Conservation (phyloP, 2,113 vertebrate species). For the Zapus hudsonius region DNA sequence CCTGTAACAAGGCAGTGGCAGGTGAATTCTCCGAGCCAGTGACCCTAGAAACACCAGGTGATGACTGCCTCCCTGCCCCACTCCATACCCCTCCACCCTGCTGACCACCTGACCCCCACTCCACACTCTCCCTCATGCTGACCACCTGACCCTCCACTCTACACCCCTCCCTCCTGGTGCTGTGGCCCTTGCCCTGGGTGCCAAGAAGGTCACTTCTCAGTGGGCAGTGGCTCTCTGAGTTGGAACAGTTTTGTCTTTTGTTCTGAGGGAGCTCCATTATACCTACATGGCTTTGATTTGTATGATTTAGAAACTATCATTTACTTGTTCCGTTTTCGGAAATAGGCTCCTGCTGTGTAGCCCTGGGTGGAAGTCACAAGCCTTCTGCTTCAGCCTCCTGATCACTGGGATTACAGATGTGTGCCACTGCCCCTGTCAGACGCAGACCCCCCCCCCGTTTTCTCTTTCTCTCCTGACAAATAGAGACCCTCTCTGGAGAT, state of each 20-base stretch:
- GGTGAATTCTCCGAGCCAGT: conserved; percentile 96
- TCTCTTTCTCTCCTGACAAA: neutral
- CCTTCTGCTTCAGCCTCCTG: neutral
- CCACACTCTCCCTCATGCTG: too few species aligned
- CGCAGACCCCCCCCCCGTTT: neutral
- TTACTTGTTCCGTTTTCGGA: neutral
- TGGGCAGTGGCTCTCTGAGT: neutral
- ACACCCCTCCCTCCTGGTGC: neutral
- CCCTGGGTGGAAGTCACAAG: neutral
- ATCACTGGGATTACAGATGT: neutral
- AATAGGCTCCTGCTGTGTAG: neutral
- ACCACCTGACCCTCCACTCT: too few species aligned
- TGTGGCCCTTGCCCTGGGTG: neutral
- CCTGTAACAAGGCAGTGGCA: conserved; percentile 96
- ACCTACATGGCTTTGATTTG: neutral
- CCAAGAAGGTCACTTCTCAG: neutral
- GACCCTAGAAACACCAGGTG: conserved; percentile 95
- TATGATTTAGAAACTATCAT: too few species aligned
- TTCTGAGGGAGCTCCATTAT: neutral
- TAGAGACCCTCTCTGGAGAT: neutral
- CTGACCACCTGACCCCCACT: too few species aligned
- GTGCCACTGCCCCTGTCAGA: too few species aligned
- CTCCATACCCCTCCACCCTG: too few species aligned
- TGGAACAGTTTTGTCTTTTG: neutral
- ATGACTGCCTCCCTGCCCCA: conserved; percentile 82